Conservation (phyloP, 1,140 invertebrate species). For the Drosophila ohnishii region DNA sequence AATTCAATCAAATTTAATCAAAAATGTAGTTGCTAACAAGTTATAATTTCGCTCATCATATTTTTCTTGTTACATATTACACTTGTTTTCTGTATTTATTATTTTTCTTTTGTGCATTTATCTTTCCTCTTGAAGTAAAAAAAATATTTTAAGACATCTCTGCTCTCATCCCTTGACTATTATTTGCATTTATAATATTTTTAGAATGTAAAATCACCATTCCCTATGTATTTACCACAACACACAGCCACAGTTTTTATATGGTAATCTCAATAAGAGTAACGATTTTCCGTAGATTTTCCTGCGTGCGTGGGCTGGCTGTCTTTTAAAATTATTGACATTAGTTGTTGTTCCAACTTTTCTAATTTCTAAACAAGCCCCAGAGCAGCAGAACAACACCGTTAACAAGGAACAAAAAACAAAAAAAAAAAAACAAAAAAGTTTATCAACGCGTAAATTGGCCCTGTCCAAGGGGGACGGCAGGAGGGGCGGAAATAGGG, state of each 20-base stretch:
- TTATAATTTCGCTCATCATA: too few relatives aligned
- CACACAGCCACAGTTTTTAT: not conserved
- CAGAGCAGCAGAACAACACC: slow-evolving; percentile 6
- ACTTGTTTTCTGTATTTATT: too few relatives aligned
- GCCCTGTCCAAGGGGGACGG: slow-evolving; percentile 24
- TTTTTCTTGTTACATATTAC: too few relatives aligned
- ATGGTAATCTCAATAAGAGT: slow-evolving; percentile 11
- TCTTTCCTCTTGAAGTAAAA: too few relatives aligned
- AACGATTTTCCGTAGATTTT: not conserved
- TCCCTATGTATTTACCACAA: slow-evolving; percentile 3
- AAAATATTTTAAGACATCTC: too few relatives aligned
- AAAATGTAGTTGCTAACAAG: too few relatives aligned
- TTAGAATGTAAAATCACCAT: not conserved
- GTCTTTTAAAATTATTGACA: slow-evolving; percentile 51
- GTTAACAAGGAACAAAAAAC: slow-evolving; percentile 23
- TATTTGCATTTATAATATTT: slow-evolving; percentile 10
- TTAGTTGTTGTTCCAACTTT: slow-evolving; percentile 40
- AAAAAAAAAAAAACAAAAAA: slow-evolving; percentile 35
- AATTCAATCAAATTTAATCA: not conserved
- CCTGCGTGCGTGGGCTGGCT: slow-evolving; percentile 1
- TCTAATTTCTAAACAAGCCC: slow-evolving; percentile 54
- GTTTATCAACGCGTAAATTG: slow-evolving; percentile 64
- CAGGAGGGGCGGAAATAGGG: not conserved
- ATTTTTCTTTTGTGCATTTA: too few relatives aligned
- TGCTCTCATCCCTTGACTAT: too few relatives aligned